These are phyloP conservation scores for Caenorhabditis sp. DNA, from an alignment of 2,888 invertebrate species.

Conservation along the genomic window DNA sequence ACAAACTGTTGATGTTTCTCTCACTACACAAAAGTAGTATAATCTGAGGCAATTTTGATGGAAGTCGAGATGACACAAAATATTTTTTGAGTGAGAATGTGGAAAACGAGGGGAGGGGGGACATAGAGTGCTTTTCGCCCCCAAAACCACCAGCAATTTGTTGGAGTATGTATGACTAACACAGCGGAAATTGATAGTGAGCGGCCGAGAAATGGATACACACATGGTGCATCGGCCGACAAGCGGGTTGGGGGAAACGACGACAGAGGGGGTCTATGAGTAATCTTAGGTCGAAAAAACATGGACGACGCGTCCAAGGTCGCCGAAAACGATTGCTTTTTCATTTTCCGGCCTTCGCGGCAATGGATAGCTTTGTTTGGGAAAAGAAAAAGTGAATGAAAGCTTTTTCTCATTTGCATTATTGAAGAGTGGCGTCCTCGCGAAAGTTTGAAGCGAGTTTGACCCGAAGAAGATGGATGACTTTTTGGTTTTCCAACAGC, in stretches of 20 bases:
- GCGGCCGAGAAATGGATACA: slow-evolving; percentile 26
- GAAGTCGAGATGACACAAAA: not conserved
- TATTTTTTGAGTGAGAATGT: slow-evolving; percentile 4
- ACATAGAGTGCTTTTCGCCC: slow-evolving; percentile 32
- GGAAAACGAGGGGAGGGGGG: not conserved
- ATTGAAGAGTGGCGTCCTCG: slow-evolving; percentile 8
- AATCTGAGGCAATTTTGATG: slow-evolving; percentile 39
- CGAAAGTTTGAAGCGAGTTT: slow-evolving; percentile 35
- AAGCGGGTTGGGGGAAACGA: not conserved
- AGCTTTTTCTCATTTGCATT: slow-evolving; percentile 40
- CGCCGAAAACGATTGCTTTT: slow-evolving; percentile 22
- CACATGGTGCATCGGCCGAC: slow-evolving; percentile 19
- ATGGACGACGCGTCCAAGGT: slow-evolving; percentile 21
- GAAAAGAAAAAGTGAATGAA: slow-evolving; percentile 1
- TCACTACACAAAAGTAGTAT: slow-evolving; percentile 4
- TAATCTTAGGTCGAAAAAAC: slow-evolving; percentile 25
- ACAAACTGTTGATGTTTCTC: slow-evolving; percentile 38
- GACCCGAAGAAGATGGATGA: slow-evolving; percentile 48
- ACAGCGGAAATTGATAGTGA: slow-evolving; percentile 48
- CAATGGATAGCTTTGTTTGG: not conserved
- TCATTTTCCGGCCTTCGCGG: not conserved
- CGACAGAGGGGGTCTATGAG: slow-evolving; percentile 37
- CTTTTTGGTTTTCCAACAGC: slow-evolving; percentile 32
- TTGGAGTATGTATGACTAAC: slow-evolving; percentile 51
- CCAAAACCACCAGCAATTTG: slow-evolving; percentile 6